These are phyloP conservation scores for Thymelicus acteon DNA, from an alignment of 2,888 invertebrate genomes.

Conservation along the genomic window DNA sequence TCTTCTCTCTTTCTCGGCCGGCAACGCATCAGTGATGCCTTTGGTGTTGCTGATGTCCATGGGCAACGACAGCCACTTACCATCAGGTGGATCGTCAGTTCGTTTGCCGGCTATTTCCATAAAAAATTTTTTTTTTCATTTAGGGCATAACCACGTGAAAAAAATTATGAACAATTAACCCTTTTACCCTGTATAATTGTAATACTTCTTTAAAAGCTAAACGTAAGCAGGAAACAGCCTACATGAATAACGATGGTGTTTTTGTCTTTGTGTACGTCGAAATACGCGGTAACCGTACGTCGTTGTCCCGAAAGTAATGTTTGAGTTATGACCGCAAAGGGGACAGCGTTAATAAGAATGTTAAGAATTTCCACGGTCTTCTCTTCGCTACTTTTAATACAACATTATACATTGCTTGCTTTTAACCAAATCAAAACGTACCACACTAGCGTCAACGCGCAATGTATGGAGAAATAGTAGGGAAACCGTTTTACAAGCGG, in stretches of 20 bases:
- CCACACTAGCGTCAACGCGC: slow-evolving; percentile 11
- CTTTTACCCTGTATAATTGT: slow-evolving; percentile 4
- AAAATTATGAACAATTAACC: background rate
- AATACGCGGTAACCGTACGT: slow-evolving; percentile 38
- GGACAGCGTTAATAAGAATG: slow-evolving; percentile 36
- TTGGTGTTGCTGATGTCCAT: too few relatives aligned
- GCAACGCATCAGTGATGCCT: too few relatives aligned
- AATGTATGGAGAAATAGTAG: slow-evolving; percentile 23
- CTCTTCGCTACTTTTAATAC: slow-evolving; percentile 7
- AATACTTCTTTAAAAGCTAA: slow-evolving; percentile 23
- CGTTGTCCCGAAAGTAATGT: slow-evolving; percentile 36
- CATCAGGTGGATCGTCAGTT: too few relatives aligned
- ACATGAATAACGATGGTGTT: slow-evolving; percentile 57
- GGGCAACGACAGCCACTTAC: too few relatives aligned
- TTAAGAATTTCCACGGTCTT: slow-evolving; percentile 30
- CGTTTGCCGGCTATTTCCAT: too few relatives aligned
- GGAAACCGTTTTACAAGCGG: slow-evolving; percentile 18
- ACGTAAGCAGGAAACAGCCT: slow-evolving; percentile 43
- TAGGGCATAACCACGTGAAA: too few relatives aligned
- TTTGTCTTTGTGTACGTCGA: slow-evolving; percentile 46
- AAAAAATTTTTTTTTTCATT: too few relatives aligned
- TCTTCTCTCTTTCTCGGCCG: too few relatives aligned
- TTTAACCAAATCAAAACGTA: slow-evolving; percentile 10
- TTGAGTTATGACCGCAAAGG: slow-evolving; percentile 39
- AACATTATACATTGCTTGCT: slow-evolving; percentile 23